These are phyloP conservation scores for Philhelius pedissequus DNA, from an alignment of 2,888 invertebrate species.

Conservation along the genomic window DNA sequence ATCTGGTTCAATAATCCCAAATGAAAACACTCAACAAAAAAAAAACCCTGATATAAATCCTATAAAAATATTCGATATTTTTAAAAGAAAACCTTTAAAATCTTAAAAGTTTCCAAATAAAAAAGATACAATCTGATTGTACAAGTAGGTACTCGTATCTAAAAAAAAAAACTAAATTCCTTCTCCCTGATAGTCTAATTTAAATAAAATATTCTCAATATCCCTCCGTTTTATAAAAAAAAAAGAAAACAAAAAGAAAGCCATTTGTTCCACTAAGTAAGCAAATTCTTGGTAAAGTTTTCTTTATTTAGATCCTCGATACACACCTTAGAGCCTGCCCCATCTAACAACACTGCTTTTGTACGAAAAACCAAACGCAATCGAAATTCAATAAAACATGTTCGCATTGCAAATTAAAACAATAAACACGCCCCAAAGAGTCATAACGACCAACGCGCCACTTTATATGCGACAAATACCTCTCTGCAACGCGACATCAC, in stretches of 20 bases:
- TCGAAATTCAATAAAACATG: slow-evolving; percentile 69
- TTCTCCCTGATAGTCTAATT: slow-evolving; percentile 50
- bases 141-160: background rate
- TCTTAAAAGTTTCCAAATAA: background rate
- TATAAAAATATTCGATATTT: background rate
- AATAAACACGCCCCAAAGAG: slow-evolving; percentile 68
- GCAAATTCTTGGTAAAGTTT: slow-evolving; percentile 37
- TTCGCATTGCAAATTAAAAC: slow-evolving; percentile 68
- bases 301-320: background rate
- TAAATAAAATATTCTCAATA: slow-evolving; percentile 66
- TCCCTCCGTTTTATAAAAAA: background rate
- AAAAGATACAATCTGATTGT: background rate
- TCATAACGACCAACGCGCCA: slow-evolving; percentile 68
- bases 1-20: background rate
- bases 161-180: slow-evolving; percentile 25
- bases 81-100: slow-evolving; percentile 1
- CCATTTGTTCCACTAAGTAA: slow-evolving; percentile 67
- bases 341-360: background rate
- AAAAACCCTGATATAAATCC: slow-evolving; percentile 21
- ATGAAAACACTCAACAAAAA: background rate
- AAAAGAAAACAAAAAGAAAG: too few species aligned
- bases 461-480: slow-evolving; percentile 68
- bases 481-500: slow-evolving; percentile 23
- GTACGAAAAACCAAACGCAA: slow-evolving; percentile 38
- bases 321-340: background rate